These are phyloP conservation scores for Ectobius pallidus DNA, from an alignment of 2,888 invertebrate species.

Conservation along the genomic window DNA sequence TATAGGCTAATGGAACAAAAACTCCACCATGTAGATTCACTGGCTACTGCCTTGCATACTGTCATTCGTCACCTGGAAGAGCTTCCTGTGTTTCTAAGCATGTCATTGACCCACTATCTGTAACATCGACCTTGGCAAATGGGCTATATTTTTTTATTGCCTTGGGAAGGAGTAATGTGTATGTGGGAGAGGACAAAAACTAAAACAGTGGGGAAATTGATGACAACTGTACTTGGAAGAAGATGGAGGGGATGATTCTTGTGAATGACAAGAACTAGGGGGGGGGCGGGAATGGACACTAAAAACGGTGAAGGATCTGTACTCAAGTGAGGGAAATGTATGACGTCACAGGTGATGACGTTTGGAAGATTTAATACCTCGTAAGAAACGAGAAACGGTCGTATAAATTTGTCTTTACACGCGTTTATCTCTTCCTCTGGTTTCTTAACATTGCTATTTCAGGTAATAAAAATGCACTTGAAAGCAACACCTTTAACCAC, in stretches of 20 bases:
- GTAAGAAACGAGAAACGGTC: slow-evolving; percentile 28
- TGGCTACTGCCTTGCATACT: no score
- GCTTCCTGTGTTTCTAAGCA: no score
- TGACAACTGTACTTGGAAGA: neutral
- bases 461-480: no score
- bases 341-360: slow-evolving; percentile 38
- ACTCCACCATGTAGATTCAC: no score
- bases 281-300: neutral
- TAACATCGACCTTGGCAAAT: slow-evolving; percentile 26
- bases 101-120: no score
- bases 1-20: no score
- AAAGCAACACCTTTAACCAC: no score
- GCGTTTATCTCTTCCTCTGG: neutral
- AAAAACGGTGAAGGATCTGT: neutral
- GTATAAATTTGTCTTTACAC: slow-evolving; percentile 26
- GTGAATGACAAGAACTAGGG: slow-evolving; percentile 9
- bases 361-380: slow-evolving; percentile 39
- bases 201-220: neutral
- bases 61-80: no score
- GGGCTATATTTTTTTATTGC: slow-evolving; percentile 10
- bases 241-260: neutral
- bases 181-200: neutral
- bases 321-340: neutral
- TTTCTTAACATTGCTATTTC: no score
- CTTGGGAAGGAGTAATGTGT: neutral